Base-by-base conservation (phyloP, 2,888 invertebrate genomes). In the Cyrtodaria siliqua region DNA sequence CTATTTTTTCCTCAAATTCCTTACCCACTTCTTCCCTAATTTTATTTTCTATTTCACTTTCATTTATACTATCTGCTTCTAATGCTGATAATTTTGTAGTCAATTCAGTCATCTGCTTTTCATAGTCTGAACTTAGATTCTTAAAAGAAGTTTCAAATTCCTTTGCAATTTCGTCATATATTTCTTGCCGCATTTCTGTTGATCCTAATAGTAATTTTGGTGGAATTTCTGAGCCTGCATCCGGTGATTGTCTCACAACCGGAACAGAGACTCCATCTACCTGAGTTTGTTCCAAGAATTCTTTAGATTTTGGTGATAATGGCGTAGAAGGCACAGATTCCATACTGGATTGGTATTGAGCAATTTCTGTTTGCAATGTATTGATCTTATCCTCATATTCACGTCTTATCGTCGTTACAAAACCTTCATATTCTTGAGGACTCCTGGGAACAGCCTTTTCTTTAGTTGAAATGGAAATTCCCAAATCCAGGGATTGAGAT, bases 1-100 rank as follows among this genome's bases (percentile, higher is more conserved):
- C 44, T 24, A 85, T 75, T 73, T 82, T 78, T 26, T 66, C 68
- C 60, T 84, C 80, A 67, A 83, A 81, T 29, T 83, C 76, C 42
- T 73, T 56, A n/a, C 23, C 40, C 47, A 75, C n/a, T 64, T 71
- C 69, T 40, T 66, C 55, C 26, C 57, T 60, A 27, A 79, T 67
- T 63, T 67, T 56, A 50, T 57, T 62, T 57, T 77, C 77, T 42
- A 68, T 29, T 44, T 55, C 68, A 29, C 52, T 33, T 33, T 33
- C 33, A 33, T 33, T 33, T 4, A 8, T 60, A 27, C 64, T 64
- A 18, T 70, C 61, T 16, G 49, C 29, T 53, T 67, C 62, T 53
- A 71, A 26, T 42, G 50, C 69, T 53, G 68, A 59, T 27, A 74
- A 62, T 49, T 81, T 73, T 20, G 66, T 55, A n/a, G 53, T 68